Evolutionary conservation across 2,797 vertebrate species (phyloP), one percentile per base, ranked within the genome.

Genomic region (Cetoscarus ocellatus): DNA sequence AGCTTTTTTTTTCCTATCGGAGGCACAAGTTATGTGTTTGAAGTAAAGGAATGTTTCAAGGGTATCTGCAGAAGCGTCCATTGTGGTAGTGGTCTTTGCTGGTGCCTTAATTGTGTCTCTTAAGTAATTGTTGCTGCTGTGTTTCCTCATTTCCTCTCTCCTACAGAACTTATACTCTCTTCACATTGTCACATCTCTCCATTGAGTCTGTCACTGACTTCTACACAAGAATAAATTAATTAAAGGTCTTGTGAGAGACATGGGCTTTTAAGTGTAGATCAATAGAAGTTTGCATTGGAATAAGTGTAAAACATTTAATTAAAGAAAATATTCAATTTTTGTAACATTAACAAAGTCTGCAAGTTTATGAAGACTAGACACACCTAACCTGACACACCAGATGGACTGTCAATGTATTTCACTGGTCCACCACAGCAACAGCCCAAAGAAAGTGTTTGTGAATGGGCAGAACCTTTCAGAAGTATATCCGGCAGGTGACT

Each of bases 31-130:
- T 83, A 42, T 76, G 80, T 79, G 87, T 93, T 92, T 93, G 92
- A 93, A 92, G 91, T 89, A 66, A 70, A 81, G 82, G 83, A 83
- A 87, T 92, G 86, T 94, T 92, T 91, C 88, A 89, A 90, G 89
- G 88, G 85, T 88, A 88, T 92, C 82, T 88, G 83, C 71, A 34
- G 75, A 81, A 68, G 79, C 61, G 57, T 49, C 83, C 84, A 68
- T 80, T 89, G 90, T 88, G 85, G 80, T 84, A 57, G 80, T 88
- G 81, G 77, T 89, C 91, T 82, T 79, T 57, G 67, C 74, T 87
- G 60, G 34, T 45, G 80, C 70, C 73, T 85, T 92, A 93, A 94
- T 91, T 92, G 88, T 85, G 82, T 88, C 73, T 89, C 63, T 71
- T 80, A 89, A 86, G 74, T 85, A 73, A 83, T 85, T 71, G 67